Conservation (phyloP, 2,888 invertebrate species). For the Tubulanus polymorphus region DNA sequence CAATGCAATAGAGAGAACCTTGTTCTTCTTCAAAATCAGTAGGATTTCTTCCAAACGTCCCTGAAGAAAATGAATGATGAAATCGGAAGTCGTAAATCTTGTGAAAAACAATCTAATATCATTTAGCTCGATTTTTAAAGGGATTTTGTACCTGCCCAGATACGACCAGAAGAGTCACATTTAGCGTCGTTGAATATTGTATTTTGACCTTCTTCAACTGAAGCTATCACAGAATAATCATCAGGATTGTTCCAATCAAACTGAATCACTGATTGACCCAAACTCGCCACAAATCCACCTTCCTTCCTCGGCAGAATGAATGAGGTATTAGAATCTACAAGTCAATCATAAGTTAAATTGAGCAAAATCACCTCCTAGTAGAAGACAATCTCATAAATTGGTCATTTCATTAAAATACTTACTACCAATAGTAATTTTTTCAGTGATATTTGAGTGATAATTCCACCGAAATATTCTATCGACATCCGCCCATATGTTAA, state of each 20-base stretch:
- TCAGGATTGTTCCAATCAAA: constrained; percentile 23
- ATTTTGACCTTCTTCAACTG: constrained; percentile 19
- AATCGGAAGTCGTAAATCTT: no score
- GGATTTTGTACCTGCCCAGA: constrained; percentile 37
- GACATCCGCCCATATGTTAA: constrained; percentile 37
- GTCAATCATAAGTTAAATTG: no score
- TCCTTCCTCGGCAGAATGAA: constrained; percentile 21
- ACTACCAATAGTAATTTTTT: no score
- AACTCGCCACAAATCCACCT: constrained; percentile 24
- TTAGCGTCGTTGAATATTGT: constrained; percentile 69
- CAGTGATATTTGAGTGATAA: constrained; percentile 27
- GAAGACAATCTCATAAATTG: no score
- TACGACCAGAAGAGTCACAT: constrained; percentile 68
- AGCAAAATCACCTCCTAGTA: no score
- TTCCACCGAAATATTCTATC: constrained; percentile 39
- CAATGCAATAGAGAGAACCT: constrained; percentile 36
- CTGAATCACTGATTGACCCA: constrained; percentile 14
- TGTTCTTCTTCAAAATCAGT: constrained; percentile 23
- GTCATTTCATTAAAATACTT: no score
- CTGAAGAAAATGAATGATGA: no score
- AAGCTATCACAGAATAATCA: constrained; percentile 5
- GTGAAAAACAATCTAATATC: no score
- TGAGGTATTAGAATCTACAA: constrained; percentile 12
- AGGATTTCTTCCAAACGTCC: constrained; percentile 38
- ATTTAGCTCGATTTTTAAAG: no score